Conservation (phyloP, 2,113 vertebrate genomes). For the Pantherophis guttatus region DNA sequence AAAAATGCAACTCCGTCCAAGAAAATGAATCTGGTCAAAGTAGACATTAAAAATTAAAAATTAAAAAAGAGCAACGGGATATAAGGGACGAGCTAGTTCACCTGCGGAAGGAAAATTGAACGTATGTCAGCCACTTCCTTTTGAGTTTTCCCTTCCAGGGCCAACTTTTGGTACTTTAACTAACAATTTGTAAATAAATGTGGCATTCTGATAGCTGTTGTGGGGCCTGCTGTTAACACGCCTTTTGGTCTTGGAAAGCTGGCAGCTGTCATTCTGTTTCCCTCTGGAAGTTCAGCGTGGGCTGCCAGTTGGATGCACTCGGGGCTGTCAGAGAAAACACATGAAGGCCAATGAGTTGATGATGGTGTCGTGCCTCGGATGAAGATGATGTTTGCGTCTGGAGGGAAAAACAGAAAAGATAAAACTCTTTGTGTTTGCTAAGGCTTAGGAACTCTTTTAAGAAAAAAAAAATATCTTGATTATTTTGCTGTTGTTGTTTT, state of each 20-base stretch:
- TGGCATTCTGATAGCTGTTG: conserved; percentile 77
- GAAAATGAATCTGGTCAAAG: rapidly evolving
- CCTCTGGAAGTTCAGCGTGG: conserved; percentile 45
- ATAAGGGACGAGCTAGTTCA: background rate
- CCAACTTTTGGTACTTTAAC: conserved; percentile 77
- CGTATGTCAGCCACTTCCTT: conserved; percentile 62
- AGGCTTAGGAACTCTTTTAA: background rate
- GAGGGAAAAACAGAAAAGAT: background rate
- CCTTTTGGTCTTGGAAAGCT: conserved; percentile 69
- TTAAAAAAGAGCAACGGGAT: background rate
- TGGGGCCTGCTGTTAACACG: conserved; percentile 64
- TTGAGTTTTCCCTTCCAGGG: conserved; percentile 55
- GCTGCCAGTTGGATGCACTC: conserved; percentile 58
- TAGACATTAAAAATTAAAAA: background rate
- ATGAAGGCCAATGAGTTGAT: background rate
- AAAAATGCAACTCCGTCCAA: background rate
- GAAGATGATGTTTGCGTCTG: background rate
- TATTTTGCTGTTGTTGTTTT: background rate
- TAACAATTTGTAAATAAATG: conserved; percentile 75
- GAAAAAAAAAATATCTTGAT: too few species aligned
- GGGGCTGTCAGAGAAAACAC: conserved; percentile 43
- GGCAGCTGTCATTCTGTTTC: conserved; percentile 52
- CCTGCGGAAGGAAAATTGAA: conserved; percentile 8
- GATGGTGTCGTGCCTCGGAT: background rate
- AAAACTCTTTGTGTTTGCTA: background rate